Evolutionary conservation across 2,888 invertebrate genomes (phyloP).

Genomic region (Ligdia adustata): DNA sequence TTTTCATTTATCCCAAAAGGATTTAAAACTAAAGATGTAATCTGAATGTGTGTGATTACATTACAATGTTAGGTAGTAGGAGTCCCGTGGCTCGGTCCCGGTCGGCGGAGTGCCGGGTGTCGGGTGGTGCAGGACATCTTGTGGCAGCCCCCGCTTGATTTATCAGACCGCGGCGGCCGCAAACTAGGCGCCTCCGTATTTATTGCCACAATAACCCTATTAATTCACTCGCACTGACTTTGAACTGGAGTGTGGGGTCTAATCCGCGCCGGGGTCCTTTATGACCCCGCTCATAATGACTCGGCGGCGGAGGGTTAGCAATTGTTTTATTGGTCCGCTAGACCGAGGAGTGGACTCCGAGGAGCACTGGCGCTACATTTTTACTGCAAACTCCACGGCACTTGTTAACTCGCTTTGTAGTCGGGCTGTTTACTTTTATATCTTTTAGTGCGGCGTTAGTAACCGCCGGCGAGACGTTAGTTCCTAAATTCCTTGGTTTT

Average conservation of each 20-base stretch:
- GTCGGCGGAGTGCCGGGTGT: not conserved
- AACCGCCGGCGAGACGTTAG: constrained; percentile 4
- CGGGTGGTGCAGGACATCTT: constrained; percentile 61
- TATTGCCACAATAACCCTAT: constrained; percentile 82
- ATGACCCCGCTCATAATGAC: constrained; percentile 47
- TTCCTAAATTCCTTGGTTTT: not conserved
- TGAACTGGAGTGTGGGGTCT: constrained; percentile 59
- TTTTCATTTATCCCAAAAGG: no score
- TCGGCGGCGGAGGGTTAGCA: constrained; percentile 47
- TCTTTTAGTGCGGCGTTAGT: constrained; percentile 4
- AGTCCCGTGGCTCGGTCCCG: no score
- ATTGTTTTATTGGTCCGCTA: constrained; percentile 41
- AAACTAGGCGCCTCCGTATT: constrained; percentile 78
- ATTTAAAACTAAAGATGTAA: no score
- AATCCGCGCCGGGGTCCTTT: constrained; percentile 51
- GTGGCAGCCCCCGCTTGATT: constrained; percentile 72
- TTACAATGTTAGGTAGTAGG: no score
- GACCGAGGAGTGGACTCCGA: constrained; percentile 28
- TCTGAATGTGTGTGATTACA: no score
- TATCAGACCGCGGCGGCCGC: constrained; percentile 74
- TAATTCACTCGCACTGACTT: constrained; percentile 72
- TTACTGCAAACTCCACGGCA: constrained; percentile 24
- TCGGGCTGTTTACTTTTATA: constrained; percentile 27
- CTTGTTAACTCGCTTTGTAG: constrained; percentile 26
- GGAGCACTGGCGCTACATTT: constrained; percentile 31